These are phyloP conservation scores for Dicaeum eximium DNA, from an alignment of 2,113 vertebrate species.

Conservation along the genomic window DNA sequence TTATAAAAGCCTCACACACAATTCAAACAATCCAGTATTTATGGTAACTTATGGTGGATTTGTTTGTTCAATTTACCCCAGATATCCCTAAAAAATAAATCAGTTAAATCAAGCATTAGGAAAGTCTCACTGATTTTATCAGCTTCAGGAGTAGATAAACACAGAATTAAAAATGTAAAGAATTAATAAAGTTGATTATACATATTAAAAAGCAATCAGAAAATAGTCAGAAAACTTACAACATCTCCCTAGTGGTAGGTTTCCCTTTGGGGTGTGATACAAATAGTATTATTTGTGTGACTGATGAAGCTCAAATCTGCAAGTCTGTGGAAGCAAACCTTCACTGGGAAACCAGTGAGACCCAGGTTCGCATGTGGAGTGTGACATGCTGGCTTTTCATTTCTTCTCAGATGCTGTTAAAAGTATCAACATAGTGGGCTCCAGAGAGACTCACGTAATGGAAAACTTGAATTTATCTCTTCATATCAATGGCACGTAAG, in stretches of 20 bases:
- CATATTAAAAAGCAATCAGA: neutral
- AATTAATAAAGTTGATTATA: neutral
- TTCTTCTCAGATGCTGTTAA: slow-evolving; percentile 78
- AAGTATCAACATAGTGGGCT: slow-evolving; percentile 77
- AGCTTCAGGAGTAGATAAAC: neutral
- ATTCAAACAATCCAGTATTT: neutral
- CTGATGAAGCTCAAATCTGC: neutral
- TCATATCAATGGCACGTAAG: slow-evolving; percentile 87
- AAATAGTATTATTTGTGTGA: neutral
- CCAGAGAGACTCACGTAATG: slow-evolving; percentile 73
- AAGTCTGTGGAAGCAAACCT: neutral
- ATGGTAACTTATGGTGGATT: neutral
- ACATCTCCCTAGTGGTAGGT: neutral
- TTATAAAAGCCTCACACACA: neutral
- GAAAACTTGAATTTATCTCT: slow-evolving; percentile 76
- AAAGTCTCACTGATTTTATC: neutral
- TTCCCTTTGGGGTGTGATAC: neutral
- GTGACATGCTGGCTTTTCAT: neutral
- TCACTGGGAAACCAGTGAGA: neutral
- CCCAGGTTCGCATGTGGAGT: neutral
- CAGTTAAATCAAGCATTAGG: neutral
- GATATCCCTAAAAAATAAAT: neutral
- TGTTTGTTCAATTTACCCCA: neutral
- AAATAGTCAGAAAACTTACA: neutral
- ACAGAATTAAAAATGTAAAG: neutral